Evolutionary conservation across 2,888 invertebrate species (phyloP).

Genomic region (Ditylenchus weischeri): DNA sequence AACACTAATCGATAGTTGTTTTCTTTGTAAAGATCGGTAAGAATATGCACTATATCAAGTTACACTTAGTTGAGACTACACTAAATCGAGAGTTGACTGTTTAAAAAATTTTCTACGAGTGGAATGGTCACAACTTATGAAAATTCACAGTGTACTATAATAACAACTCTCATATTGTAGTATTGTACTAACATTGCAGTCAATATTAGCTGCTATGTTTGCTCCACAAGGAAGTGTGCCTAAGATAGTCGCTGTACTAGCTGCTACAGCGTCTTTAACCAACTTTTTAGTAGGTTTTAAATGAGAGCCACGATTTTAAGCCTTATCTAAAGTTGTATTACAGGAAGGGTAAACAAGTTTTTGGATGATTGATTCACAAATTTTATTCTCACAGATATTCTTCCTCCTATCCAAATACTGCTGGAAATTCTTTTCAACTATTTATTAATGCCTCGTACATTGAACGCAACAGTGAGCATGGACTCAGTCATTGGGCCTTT

Average conservation of each 20-base stretch:
- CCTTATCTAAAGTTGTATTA: neutral
- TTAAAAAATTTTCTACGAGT: no score
- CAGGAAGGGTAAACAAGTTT: neutral
- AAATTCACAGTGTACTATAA: no score
- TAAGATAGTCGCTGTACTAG: constrained; percentile 17
- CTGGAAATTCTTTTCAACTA: constrained; percentile 33
- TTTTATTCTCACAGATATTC: constrained; percentile 34
- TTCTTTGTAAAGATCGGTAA: no score
- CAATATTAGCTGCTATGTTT: constrained; percentile 9
- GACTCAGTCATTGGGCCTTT: constrained; percentile 27
- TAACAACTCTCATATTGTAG: no score
- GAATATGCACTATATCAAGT: no score
- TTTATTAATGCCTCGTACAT: constrained; percentile 41
- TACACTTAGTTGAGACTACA: no score
- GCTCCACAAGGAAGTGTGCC: constrained; percentile 21
- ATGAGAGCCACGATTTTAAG: no score
- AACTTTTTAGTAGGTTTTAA: constrained; percentile 15
- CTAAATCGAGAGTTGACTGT: no score
- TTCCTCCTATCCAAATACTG: constrained; percentile 45
- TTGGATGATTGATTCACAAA: constrained; percentile 3
- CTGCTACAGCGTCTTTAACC: constrained; percentile 19
- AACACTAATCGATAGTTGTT: no score
- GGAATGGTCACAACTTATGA: no score
- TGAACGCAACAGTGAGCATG: constrained; percentile 27
- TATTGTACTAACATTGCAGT: no score